These are phyloP conservation scores for Drosophila albomicans DNA, from an alignment of 1,140 invertebrate species.

Conservation along the genomic window DNA sequence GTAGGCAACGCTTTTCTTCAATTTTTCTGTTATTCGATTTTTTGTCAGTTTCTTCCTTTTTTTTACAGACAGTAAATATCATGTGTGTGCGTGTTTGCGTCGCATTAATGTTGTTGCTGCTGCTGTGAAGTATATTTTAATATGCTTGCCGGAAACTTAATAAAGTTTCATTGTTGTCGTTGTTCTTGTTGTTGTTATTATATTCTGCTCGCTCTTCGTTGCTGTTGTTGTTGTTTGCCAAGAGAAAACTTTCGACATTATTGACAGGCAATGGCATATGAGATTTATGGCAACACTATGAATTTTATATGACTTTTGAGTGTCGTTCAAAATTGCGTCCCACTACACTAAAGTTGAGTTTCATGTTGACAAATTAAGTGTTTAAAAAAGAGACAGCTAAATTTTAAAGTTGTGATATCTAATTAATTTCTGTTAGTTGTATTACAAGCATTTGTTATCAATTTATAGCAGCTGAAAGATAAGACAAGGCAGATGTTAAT, in stretches of 20 bases:
- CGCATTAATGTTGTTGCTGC: constrained; percentile 53
- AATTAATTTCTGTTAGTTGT: not conserved
- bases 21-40: constrained; percentile 49
- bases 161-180: constrained; percentile 56
- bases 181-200: constrained; percentile 33
- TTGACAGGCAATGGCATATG: constrained; percentile 58
- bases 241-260: constrained; percentile 48
- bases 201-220: constrained; percentile 19
- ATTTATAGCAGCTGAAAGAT: not conserved
- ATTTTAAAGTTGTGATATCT: too few relatives aligned
- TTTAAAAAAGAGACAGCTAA: too few relatives aligned
- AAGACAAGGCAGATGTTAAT: not conserved
- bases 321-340: constrained; percentile 51
- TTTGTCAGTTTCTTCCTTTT: constrained; percentile 43
- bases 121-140: constrained; percentile 65
- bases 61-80: constrained; percentile 42
- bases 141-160: constrained; percentile 70
- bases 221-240: constrained; percentile 39
- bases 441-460: not conserved
- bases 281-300: constrained; percentile 64
- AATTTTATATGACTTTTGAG: constrained; percentile 64
- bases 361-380: constrained; percentile 18
- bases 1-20: constrained; percentile 64
- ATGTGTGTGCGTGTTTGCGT: constrained; percentile 32
- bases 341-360: constrained; percentile 22